Evolutionary conservation across 2,113 vertebrate genomes (phyloP), one percentile per base, ranked within the genome.

Genomic region (Seriola aureovittata): DNA sequence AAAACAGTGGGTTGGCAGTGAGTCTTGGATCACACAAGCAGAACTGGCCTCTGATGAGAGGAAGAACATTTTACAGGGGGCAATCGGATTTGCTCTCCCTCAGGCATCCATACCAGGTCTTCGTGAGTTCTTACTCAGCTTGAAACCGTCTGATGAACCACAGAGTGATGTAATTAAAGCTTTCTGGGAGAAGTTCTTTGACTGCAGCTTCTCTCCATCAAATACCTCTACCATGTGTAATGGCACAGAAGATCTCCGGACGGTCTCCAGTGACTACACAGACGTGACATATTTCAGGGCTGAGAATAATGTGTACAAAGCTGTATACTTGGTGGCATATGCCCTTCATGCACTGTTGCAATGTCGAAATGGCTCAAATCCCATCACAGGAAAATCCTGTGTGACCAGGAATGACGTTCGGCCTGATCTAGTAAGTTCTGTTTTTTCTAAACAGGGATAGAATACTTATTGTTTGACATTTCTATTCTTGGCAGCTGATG

Each of bases 281-380:
- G 88, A 90, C 5, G 85, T 90, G 54, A 67, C 68, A 71, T 34
- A 85, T 44, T 91, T 91, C 66, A 88, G 91, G 74, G 48, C 71
- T 38, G 90, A 88, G 68, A 91, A 91, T 76, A 93, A 91, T 72
- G 79, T 95, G 13, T 95, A 95, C 63, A 91, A 88, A 82, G 84
- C 85, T 6, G 91, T 92, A 9, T 93, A 91, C 76, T 54, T 88
- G 25, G 71, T 93, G 42, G 93, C 93, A 32, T 62, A 94, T 75
- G 90, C 94, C 23, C 63, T 94, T 11, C 87, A 89, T 17, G 9
- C 72, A 16, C 46, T 94, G 23, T 19, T 94, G 70, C 87, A 89
- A 4, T 95, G 94, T 86, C 8, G 86, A 60, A 87, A 89, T 38
- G 88, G 85, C 21, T 84, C 65, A 63, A 92, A 93, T 82, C 90